phyloP scores from a whole-genome alignment of 2,888 invertebrate genomes.

The Hoplodrina ambigua region DNA sequence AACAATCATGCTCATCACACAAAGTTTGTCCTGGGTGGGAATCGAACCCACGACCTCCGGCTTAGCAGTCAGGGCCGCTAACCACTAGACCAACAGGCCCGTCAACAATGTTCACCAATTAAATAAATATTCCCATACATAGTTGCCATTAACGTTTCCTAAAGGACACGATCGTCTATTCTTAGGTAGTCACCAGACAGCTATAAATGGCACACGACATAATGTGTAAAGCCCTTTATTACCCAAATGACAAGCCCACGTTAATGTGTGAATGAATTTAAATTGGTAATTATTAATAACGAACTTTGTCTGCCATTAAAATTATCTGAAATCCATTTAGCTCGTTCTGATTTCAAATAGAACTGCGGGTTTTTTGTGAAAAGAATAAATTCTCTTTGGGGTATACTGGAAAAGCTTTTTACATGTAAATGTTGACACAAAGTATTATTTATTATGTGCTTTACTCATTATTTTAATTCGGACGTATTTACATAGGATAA shows the following conservation, averaged over 20 bases:
- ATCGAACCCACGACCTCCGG: too few species aligned
- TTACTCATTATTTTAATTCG: slow-evolving; percentile 38
- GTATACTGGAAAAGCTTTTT: slow-evolving; percentile 43
- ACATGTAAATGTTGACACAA: slow-evolving; percentile 36
- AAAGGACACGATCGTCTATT: slow-evolving; percentile 14
- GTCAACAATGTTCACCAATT: neutral
- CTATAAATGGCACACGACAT: slow-evolving; percentile 14
- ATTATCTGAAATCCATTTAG: slow-evolving; percentile 65
- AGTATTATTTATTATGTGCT: slow-evolving; percentile 28
- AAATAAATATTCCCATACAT: neutral
- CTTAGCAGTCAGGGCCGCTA: too few species aligned
- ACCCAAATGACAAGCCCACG: slow-evolving; percentile 45
- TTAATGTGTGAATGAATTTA: slow-evolving; percentile 62
- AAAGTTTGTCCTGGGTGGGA: too few species aligned
- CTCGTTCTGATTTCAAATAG: slow-evolving; percentile 59
- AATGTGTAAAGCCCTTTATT: slow-evolving; percentile 32
- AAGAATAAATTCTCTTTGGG: slow-evolving; percentile 51
- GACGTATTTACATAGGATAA: neutral
- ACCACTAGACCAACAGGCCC: too few species aligned
- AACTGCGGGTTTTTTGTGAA: slow-evolving; percentile 46
- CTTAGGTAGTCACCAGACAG: slow-evolving; percentile 5
- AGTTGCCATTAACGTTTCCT: neutral
- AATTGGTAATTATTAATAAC: slow-evolving; percentile 66
- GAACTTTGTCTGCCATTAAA: slow-evolving; percentile 61
- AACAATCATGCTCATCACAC: too few species aligned